Evolutionary conservation across 1,140 invertebrate species (phyloP).

Genomic region (Oncopodura yosiiana): DNA sequence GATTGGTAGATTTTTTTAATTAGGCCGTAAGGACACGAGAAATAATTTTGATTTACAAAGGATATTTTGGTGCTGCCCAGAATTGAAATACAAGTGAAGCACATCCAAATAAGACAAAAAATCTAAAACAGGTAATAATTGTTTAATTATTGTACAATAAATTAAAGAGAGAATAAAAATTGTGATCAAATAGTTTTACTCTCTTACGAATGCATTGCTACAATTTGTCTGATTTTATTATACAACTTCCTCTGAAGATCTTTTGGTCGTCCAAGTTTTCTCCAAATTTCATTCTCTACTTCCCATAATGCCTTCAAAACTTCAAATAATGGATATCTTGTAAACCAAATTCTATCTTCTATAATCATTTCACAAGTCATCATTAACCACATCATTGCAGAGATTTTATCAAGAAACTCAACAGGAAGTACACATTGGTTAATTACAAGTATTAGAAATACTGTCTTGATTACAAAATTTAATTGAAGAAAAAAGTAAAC

Average conservation of each 20-base stretch:
- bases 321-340: conserved; percentile 5
- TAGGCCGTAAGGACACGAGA: too few species aligned
- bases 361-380: conserved; percentile 9
- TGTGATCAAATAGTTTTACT: background rate
- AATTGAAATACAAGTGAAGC: conserved; percentile 5
- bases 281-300: conserved; percentile 1
- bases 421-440: conserved; percentile 5
- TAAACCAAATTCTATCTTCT: conserved; percentile 6
- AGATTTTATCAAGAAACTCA: conserved; percentile 8
- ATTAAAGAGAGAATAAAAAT: background rate
- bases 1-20: too few species aligned
- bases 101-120: conserved; percentile 8
- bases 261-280: background rate
- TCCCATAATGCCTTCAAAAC: conserved; percentile 1
- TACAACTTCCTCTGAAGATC: background rate
- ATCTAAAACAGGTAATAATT: too few species aligned
- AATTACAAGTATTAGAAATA: background rate
- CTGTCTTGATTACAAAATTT: conserved; percentile 2
- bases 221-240: conserved; percentile 7
- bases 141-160: too few species aligned
- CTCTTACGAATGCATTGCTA: conserved; percentile 1
- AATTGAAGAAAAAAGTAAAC: background rate
- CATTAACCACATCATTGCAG: conserved; percentile 4
- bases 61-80: conserved; percentile 1
- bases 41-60: too few species aligned